phyloP scores from a whole-genome alignment of 2,797 vertebrate species.

The Acipenser transmontanus region DNA sequence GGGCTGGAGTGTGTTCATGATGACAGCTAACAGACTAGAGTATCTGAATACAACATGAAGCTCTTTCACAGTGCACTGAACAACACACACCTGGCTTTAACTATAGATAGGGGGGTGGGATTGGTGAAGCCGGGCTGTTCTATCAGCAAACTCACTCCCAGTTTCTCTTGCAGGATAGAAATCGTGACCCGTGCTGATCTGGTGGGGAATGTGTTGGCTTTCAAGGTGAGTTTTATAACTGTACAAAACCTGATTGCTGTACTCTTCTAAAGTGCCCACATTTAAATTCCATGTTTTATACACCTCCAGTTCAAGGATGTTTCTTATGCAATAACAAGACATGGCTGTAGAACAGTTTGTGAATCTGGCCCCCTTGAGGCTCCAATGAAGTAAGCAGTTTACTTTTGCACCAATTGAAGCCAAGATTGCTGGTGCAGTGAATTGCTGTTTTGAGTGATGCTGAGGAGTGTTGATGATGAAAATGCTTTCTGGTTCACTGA shows the following conservation, averaged over 20 bases:
- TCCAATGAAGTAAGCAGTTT: too few species aligned
- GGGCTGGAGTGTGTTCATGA: constrained; percentile 42
- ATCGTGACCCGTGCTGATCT: not conserved
- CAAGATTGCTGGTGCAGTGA: too few species aligned
- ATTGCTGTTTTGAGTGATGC: too few species aligned
- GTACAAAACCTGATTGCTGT: not conserved
- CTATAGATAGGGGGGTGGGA: too few species aligned
- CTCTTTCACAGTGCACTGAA: constrained; percentile 57
- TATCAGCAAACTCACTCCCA: not conserved
- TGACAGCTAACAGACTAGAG: constrained; percentile 46
- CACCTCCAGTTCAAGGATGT: too few species aligned
- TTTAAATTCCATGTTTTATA: too few species aligned
- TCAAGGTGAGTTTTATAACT: too few species aligned
- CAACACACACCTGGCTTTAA: constrained; percentile 30
- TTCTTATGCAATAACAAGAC: too few species aligned
- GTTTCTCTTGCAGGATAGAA: not conserved
- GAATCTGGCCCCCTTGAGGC: too few species aligned
- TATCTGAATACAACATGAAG: constrained; percentile 52
- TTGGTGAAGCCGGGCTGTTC: not conserved
- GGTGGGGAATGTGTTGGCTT: too few species aligned
- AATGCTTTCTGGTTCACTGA: constrained; percentile 58
- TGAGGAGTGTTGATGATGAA: constrained; percentile 56
- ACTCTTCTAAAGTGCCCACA: not conserved
- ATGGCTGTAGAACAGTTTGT: too few species aligned
- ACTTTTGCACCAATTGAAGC: too few species aligned